Percentiles rank a stretch among this genome's conserved stretches.
Evolutionary conservation across 2,113 vertebrate species (phyloP).

Genomic region (Ploceus nigricollis): DNA sequence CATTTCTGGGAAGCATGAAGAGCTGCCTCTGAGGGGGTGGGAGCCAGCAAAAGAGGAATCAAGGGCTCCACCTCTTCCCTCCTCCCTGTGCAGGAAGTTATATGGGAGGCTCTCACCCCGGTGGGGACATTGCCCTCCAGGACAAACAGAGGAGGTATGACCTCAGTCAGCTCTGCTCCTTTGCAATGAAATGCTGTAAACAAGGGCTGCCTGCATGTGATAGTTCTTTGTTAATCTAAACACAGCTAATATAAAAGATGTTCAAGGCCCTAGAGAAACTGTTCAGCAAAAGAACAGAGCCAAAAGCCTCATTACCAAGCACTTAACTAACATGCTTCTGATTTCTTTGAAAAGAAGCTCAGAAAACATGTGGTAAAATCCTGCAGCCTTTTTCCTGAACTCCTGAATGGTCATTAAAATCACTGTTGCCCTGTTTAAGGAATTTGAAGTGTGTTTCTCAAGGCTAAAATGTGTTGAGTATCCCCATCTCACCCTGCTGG

Average conservation of each 20-base stretch:
- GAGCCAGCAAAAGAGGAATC: neutral
- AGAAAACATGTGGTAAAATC: neutral
- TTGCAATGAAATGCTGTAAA: neutral
- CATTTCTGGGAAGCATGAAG: neutral
- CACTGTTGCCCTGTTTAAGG: neutral
- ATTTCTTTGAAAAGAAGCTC: slow-evolving; percentile 11
- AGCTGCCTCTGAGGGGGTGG: neutral
- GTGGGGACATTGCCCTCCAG: neutral
- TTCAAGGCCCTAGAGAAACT: neutral
- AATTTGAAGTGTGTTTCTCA: neutral
- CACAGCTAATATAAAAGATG: slow-evolving; percentile 3
- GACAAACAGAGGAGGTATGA: slow-evolving; percentile 30
- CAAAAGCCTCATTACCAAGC: neutral
- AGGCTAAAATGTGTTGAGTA: neutral
- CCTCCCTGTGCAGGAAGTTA: neutral
- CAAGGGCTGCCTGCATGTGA: neutral
- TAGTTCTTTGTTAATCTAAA: slow-evolving; percentile 16
- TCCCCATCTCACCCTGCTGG: neutral
- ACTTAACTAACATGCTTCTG: neutral
- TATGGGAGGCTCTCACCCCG: neutral
- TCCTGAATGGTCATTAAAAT: neutral
- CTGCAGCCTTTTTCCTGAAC: neutral
- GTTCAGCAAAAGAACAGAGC: neutral
- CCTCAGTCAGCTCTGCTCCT: neutral
- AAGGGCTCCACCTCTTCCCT: neutral